Base-by-base conservation (phyloP, 1,140 invertebrate genomes). In the Lepidurus couesii region DNA sequence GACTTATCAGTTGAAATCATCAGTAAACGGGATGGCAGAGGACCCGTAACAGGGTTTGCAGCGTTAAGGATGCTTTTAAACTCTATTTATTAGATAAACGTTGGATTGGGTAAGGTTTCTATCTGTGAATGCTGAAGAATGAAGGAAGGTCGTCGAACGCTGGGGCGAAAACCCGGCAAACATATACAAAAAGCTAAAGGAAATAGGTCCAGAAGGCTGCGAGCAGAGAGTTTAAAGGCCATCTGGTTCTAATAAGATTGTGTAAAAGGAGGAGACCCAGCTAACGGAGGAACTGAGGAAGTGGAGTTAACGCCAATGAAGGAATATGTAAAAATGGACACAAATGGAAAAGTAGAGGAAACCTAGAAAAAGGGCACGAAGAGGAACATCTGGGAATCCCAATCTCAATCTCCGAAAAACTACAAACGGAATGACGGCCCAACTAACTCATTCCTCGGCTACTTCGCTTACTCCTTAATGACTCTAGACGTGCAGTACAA, bases 181-280 rank as follows among this genome's bases (percentile, higher is more conserved):
- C 53, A 65, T 65, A 65, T 65, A 65, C 53, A 65, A 34, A 34
- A 34, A 65, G 16, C 53, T 65, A 13, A 65, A 65, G 21, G 34
- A 34, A 34, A 34, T 34, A 34, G 34, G 53, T 13, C 53, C 53
- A 65, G 53, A 65, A 65, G 53, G 53, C 53, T 65, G 53, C 13
- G 16, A 34, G 34, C 34, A 34, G 34, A 21, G 45, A 65, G 53
- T 65, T 65, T 65, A 65, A 65, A 65, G 53, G 53, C 53, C 53
- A 65, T 65, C 53, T 65, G 53, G 16, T 65, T 16, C 53, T 65
- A 65, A 65, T 65, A 65, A 65, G 53, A 65, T 65, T 65, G 53
- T 65, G 53, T 65, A 65, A 65, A 65, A 21, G 53, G 47, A 65
- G 47, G 53, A 65, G 13, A 16, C 16, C 16, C 3, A 65, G 3